Conservation (phyloP, 2,888 invertebrate genomes). For the Drosophila ustulata region DNA sequence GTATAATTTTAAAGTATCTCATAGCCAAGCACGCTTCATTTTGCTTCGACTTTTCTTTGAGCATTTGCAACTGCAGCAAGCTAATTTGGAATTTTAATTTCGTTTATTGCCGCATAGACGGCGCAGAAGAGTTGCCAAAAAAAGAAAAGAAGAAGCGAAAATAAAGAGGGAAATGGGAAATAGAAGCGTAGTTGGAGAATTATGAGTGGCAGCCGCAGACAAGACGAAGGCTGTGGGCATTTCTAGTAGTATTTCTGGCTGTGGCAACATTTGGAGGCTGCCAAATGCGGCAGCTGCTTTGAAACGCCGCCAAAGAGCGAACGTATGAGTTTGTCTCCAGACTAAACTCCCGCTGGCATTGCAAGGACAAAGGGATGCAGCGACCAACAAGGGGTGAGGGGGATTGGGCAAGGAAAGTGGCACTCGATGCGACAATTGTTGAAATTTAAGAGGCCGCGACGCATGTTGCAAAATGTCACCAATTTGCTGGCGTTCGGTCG, state of each 20-base stretch:
- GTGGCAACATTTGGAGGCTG: conserved; percentile 50
- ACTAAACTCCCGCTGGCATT: conserved; percentile 29
- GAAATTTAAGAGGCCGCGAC: conserved; percentile 76
- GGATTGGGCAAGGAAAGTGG: conserved; percentile 16
- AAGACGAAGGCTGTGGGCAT: conserved; percentile 39
- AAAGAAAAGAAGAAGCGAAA: conserved; percentile 13
- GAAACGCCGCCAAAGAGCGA: conserved; percentile 47
- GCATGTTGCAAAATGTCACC: conserved; percentile 79
- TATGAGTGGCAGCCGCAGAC: conserved; percentile 60
- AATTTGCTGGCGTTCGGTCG: conserved; percentile 53
- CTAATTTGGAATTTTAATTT: conserved; percentile 77
- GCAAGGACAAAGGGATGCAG: background rate
- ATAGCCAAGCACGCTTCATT: too few relatives aligned
- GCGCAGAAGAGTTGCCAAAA: conserved; percentile 61
- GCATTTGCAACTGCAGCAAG: conserved; percentile 60
- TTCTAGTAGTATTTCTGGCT: conserved; percentile 12
- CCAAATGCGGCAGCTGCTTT: conserved; percentile 70
- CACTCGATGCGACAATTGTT: conserved; percentile 63
- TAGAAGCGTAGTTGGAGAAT: conserved; percentile 33
- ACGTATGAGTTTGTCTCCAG: conserved; percentile 9
- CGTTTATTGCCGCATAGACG: conserved; percentile 75
- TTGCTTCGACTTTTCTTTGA: conserved; percentile 18
- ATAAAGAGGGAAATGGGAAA: background rate
- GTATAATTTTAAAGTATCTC: background rate
- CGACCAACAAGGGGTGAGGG: background rate